phyloP scores from a whole-genome alignment of 2,888 invertebrate genomes.

The Pollenia amentaria region DNA sequence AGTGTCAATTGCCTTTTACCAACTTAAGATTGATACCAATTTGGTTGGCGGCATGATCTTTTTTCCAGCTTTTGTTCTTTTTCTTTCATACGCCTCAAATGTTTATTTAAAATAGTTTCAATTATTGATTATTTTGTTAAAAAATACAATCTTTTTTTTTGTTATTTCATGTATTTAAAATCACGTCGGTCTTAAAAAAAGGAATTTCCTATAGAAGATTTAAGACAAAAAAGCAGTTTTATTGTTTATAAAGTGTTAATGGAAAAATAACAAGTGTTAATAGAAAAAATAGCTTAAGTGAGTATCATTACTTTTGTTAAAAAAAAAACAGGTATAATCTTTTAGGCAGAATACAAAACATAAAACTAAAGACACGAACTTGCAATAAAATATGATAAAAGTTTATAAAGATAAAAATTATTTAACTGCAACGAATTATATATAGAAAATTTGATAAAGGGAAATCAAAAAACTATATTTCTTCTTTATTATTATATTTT shows the following conservation, averaged over 20 bases:
- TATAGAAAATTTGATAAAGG: neutral
- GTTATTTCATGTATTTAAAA: constrained; percentile 43
- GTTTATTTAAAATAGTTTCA: constrained; percentile 70
- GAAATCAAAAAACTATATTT: no score
- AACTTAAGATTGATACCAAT: constrained; percentile 67
- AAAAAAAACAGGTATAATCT: neutral
- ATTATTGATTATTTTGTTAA: constrained; percentile 54
- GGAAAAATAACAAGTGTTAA: constrained; percentile 71
- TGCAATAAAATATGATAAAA: neutral
- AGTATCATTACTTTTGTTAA: neutral
- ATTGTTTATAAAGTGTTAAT: constrained; percentile 63
- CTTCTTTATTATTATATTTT: no score
- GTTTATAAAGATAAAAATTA: neutral
- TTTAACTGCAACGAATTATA: neutral
- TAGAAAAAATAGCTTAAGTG: constrained; percentile 4
- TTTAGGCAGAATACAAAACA: neutral
- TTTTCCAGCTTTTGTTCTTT: constrained; percentile 19
- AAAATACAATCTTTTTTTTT: constrained; percentile 34
- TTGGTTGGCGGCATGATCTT: constrained; percentile 68
- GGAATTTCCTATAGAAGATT: neutral
- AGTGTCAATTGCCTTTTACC: constrained; percentile 70
- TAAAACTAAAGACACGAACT: constrained; percentile 44
- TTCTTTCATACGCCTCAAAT: constrained; percentile 7
- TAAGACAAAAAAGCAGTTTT: constrained; percentile 18
- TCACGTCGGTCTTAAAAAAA: constrained; percentile 54